phyloP scores from a whole-genome alignment of 2,797 vertebrate genomes.

The Siniperca obscura region DNA sequence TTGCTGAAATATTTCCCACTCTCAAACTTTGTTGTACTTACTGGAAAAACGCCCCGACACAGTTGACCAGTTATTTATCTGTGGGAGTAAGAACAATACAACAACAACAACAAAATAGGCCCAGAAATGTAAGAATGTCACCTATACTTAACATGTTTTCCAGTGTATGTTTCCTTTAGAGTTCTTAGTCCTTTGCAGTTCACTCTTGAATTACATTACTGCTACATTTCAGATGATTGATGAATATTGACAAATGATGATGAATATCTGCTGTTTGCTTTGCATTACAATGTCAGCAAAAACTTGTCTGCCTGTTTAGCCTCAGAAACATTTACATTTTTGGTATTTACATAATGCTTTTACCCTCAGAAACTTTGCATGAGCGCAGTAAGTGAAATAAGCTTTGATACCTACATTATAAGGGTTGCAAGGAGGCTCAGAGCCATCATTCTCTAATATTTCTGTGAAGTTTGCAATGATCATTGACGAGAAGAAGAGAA shows the following conservation, averaged over 20 bases:
- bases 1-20: neutral
- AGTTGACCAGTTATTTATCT: neutral
- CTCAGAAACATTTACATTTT: neutral
- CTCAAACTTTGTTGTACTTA: neutral
- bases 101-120: neutral
- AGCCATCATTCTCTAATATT: neutral
- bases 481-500: neutral
- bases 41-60: neutral
- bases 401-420: neutral
- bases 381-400: neutral
- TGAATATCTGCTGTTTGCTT: constrained; percentile 23
- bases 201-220: neutral
- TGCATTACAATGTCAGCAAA: constrained; percentile 2
- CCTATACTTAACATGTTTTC: neutral
- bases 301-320: neutral
- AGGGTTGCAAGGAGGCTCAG: neutral
- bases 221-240: neutral
- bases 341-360: neutral
- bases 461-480: neutral
- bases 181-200: neutral
- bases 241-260: neutral
- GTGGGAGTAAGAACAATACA: neutral
- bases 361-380: neutral
- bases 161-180: neutral
- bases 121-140: neutral